Percentiles rank a stretch among this genome's conserved stretches.
Conservation (phyloP, 2,113 vertebrate genomes). For the Rutilus rutilus region DNA sequence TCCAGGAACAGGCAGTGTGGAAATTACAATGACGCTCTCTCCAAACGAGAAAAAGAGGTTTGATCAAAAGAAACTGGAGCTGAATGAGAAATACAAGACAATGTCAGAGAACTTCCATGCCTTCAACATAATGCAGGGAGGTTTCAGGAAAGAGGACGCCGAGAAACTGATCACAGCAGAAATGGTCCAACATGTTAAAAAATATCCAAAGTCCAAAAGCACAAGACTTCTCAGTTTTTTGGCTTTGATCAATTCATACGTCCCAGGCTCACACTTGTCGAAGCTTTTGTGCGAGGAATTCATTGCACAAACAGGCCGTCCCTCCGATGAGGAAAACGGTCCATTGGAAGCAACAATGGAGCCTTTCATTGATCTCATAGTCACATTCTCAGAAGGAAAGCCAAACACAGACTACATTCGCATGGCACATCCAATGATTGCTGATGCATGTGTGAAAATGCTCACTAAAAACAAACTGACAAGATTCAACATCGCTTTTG, state of each 20-base stretch:
- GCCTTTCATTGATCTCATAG: background rate
- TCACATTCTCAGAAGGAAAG: background rate
- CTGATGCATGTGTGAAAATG: background rate
- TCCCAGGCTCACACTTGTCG: background rate
- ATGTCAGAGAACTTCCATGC: background rate
- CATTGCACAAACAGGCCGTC: rapidly evolving
- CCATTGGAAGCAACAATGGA: background rate
- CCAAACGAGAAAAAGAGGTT: background rate
- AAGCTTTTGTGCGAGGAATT: background rate
- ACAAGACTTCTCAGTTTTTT: conserved; percentile 7
- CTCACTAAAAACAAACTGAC: background rate
- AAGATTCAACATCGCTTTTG: background rate
- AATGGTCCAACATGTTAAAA: background rate
- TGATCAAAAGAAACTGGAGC: background rate
- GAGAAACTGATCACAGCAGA: background rate
- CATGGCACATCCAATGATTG: background rate
- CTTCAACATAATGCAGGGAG: background rate
- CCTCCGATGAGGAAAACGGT: background rate
- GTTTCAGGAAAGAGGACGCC: background rate
- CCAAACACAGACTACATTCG: background rate
- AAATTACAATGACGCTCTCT: background rate
- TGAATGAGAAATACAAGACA: background rate
- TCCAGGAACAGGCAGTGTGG: background rate
- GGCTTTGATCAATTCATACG: background rate
- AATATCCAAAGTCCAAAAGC: background rate